These are phyloP conservation scores for Rosalia funebris DNA, from an alignment of 2,888 invertebrate species.

Conservation along the genomic window DNA sequence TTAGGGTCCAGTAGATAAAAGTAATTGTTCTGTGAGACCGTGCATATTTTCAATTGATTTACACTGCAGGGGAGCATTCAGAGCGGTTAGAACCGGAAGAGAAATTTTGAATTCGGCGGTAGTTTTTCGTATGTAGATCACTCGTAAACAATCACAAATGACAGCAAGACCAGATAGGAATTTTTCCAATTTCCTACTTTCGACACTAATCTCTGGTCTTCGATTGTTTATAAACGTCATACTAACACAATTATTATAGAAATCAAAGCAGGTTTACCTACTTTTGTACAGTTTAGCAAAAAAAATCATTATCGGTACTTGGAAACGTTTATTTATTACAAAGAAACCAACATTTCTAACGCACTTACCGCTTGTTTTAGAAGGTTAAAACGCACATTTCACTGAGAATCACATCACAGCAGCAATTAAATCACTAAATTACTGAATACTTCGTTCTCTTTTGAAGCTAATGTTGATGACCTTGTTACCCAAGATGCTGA, in stretches of 20 bases:
- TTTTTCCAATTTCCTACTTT: conserved; percentile 10
- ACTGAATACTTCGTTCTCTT: conserved; percentile 48
- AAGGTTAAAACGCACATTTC: conserved; percentile 32
- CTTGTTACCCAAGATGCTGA: conserved; percentile 63
- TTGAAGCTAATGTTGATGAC: conserved; percentile 60
- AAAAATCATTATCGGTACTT: conserved; percentile 52
- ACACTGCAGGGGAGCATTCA: background rate
- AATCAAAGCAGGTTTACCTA: conserved; percentile 25
- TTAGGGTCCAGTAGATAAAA: background rate
- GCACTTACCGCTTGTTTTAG: conserved; percentile 39
- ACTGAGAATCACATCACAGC: conserved; percentile 48
- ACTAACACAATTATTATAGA: conserved; percentile 6
- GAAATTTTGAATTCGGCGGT: conserved; percentile 54
- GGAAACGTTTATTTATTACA: conserved; percentile 40
- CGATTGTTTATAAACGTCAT: conserved; percentile 13
- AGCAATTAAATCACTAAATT: conserved; percentile 42
- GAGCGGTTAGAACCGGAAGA: conserved; percentile 1
- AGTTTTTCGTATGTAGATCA: conserved; percentile 52
- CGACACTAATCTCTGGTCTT: conserved; percentile 7
- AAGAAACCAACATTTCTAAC: conserved; percentile 32
- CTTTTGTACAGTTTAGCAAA: conserved; percentile 35
- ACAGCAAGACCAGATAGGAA: conserved; percentile 44
- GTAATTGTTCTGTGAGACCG: background rate
- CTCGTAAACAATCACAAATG: conserved; percentile 60
- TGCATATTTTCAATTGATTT: background rate